Conservation (phyloP, 1,140 invertebrate species). For the Drosophila rufa region DNA sequence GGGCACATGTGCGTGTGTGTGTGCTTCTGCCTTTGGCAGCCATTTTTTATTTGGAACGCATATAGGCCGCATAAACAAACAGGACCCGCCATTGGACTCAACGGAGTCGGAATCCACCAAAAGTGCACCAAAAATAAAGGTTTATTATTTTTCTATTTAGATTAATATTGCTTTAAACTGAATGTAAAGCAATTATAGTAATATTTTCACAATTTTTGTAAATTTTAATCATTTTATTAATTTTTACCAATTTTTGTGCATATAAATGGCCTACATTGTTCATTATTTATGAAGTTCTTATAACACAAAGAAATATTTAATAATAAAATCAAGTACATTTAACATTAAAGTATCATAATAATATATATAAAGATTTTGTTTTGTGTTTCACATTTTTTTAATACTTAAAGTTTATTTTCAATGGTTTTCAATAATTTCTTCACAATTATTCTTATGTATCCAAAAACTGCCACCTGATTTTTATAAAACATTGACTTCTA, state of each 20-base stretch:
- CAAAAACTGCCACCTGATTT: no score
- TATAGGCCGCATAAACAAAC: slow-evolving; percentile 78
- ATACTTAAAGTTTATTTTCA: no score
- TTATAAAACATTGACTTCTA: no score
- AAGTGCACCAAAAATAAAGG: background rate
- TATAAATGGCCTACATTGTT: background rate
- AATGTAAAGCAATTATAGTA: background rate
- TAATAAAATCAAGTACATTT: no score
- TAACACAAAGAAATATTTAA: no score
- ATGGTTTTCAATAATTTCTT: no score
- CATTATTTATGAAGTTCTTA: no score
- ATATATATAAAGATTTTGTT: no score
- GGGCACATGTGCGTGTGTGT: background rate
- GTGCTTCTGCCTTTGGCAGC: slow-evolving; percentile 57
- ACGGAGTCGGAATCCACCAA: slow-evolving; percentile 14
- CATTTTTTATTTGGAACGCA: slow-evolving; percentile 74
- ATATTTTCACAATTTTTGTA: background rate
- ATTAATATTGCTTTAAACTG: background rate
- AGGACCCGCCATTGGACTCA: slow-evolving; percentile 59
- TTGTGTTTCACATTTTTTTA: no score
- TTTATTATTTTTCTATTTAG: background rate
- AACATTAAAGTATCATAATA: no score
- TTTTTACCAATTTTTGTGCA: background rate
- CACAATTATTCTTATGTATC: no score
- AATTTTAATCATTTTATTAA: background rate